Evolutionary conservation across 2,797 vertebrate genomes (phyloP).

Genomic region (Orestias chungarensis): DNA sequence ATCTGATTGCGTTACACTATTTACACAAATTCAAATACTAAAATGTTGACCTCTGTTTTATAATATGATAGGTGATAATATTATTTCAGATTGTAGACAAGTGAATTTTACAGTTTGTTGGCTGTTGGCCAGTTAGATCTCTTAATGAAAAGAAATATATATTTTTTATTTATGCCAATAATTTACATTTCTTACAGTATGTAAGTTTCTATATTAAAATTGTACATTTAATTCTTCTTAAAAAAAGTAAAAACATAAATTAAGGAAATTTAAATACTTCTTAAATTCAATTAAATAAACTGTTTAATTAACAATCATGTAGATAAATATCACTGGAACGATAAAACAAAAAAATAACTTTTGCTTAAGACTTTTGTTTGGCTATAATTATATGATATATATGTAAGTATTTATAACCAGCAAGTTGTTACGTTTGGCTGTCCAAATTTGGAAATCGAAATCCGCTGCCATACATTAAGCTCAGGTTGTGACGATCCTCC

Average conservation of each 20-base stretch:
- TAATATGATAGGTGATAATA: no score
- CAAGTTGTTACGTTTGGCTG: slow-evolving; percentile 11
- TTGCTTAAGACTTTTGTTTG: no score
- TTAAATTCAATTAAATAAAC: no score
- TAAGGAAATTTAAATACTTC: no score
- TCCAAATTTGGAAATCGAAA: slow-evolving; percentile 14
- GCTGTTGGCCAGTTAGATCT: no score
- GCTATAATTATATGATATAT: no score
- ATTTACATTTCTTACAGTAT: neutral
- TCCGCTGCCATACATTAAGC: neutral
- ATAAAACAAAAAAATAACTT: no score
- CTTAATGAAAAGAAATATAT: no score
- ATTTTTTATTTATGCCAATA: neutral
- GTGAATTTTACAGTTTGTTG: neutral
- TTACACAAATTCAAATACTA: no score
- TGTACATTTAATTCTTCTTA: neutral
- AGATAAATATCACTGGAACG: no score
- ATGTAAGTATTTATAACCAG: neutral
- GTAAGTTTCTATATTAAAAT: neutral
- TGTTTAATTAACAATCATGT: no score
- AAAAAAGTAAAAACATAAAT: neutral
- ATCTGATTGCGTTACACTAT: no score
- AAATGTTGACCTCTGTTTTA: neutral
- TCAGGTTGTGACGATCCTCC: slow-evolving; percentile 17
- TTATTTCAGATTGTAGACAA: neutral